Evolutionary conservation across 2,888 invertebrate genomes (phyloP).

Genomic region (Pharmacophagus antenor): DNA sequence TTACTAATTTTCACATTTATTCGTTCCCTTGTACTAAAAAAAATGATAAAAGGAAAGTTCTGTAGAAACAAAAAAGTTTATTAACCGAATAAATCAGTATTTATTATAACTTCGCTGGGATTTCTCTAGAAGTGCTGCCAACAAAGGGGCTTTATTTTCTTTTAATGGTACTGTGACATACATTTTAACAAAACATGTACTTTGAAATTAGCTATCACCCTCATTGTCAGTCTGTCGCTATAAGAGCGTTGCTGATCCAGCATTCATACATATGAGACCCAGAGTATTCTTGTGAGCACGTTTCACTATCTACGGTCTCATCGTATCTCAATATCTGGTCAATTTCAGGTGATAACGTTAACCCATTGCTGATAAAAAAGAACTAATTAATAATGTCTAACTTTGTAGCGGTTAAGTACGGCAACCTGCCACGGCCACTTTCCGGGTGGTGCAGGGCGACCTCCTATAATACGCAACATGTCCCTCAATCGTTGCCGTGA

Average conservation of each 20-base stretch:
- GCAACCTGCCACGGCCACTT: slow-evolving; percentile 98
- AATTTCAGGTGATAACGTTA: no score
- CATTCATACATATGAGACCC: no score
- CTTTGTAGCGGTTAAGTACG: slow-evolving; percentile 90
- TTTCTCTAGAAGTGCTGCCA: slow-evolving; percentile 4
- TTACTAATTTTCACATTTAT: background rate
- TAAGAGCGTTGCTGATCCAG: no score
- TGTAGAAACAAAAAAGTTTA: slow-evolving; percentile 3
- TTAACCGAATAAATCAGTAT: background rate
- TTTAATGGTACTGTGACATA: background rate
- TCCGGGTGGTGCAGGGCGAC: slow-evolving; percentile 87
- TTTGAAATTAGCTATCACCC: no score
- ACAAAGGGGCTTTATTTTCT: background rate
- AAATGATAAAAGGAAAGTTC: background rate
- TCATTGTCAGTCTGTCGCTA: no score
- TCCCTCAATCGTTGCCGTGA: slow-evolving; percentile 67
- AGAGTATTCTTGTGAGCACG: no score
- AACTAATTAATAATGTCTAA: slow-evolving; percentile 47
- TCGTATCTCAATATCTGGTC: no score
- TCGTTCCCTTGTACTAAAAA: background rate
- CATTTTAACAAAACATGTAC: background rate
- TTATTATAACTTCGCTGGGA: background rate
- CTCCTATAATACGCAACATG: slow-evolving; percentile 92
- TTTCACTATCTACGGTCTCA: no score
- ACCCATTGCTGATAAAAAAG: no score